A percentile compares a stretch with the other conserved stretches of the same genome.
phyloP scores from a whole-genome alignment of 2,888 invertebrate species.

The Tenthredo mesomela region DNA sequence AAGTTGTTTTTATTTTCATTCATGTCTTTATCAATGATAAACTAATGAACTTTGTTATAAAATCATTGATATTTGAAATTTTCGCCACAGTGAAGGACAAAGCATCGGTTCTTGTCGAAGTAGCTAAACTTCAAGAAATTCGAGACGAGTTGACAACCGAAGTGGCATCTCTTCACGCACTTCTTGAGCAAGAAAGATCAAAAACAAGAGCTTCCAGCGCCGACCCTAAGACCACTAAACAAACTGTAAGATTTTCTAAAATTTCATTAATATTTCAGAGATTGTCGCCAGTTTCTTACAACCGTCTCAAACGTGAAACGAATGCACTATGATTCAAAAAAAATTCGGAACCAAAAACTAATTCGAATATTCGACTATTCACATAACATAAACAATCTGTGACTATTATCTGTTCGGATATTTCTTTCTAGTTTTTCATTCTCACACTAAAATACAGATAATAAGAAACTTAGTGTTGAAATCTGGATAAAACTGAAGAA shows the following conservation, averaged over 20 bases:
- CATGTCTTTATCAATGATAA: neutral
- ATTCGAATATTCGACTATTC: neutral
- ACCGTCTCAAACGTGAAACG: neutral
- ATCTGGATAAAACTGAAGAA: neutral
- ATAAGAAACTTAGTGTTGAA: neutral
- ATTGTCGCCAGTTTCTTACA: neutral
- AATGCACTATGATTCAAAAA: neutral
- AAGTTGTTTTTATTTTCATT: neutral
- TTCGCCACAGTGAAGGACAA: conserved; percentile 87
- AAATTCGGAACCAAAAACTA: neutral
- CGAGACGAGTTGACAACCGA: conserved; percentile 88
- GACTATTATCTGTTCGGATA: neutral
- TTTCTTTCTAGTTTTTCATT: neutral
- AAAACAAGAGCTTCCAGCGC: conserved; percentile 80
- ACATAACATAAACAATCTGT: neutral
- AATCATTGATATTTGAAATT: neutral
- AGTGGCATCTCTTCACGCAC: conserved; percentile 84
- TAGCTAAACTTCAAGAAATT: conserved; percentile 85
- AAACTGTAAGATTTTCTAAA: conserved; percentile 67
- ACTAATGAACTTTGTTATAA: neutral
- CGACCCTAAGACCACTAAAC: conserved; percentile 78
- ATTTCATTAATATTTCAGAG: neutral
- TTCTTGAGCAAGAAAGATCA: conserved; percentile 88
- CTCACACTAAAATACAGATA: neutral
- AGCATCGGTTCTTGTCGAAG: conserved; percentile 86